phyloP scores from a whole-genome alignment of 2,113 vertebrate species.

The Neotoma lepida region DNA sequence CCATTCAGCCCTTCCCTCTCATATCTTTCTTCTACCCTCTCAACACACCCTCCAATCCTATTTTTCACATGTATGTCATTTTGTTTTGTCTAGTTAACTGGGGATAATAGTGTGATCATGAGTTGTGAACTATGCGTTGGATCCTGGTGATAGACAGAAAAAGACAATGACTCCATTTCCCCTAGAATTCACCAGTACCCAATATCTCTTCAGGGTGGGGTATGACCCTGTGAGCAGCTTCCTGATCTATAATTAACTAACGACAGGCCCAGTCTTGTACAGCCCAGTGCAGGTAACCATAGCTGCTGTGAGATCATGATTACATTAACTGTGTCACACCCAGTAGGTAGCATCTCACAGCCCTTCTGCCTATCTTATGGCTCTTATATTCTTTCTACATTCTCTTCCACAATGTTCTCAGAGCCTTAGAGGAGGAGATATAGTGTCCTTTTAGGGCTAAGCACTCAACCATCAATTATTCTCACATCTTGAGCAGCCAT shows the following conservation, averaged over 20 bases:
- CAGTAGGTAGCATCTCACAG: neutral
- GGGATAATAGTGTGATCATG: neutral
- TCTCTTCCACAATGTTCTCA: neutral
- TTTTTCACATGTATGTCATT: neutral
- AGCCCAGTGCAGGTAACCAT: no score
- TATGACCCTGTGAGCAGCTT: neutral
- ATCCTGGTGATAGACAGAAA: neutral
- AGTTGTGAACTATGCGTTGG: neutral
- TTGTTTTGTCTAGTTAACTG: neutral
- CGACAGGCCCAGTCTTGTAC: neutral
- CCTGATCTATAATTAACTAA: neutral
- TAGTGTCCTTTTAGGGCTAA: neutral
- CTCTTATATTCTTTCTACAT: neutral
- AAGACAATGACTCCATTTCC: neutral
- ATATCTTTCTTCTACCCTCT: neutral
- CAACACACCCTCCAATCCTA: neutral
- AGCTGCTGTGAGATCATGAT: no score
- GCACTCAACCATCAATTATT: neutral
- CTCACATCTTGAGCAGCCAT: neutral
- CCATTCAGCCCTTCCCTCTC: no score
- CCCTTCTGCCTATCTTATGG: neutral
- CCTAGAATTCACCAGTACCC: no score
- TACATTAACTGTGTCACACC: no score
- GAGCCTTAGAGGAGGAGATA: neutral
- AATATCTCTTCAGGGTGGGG: neutral